phyloP scores from a whole-genome alignment of 2,888 invertebrate species.

The Taphrorychus bicolor region DNA sequence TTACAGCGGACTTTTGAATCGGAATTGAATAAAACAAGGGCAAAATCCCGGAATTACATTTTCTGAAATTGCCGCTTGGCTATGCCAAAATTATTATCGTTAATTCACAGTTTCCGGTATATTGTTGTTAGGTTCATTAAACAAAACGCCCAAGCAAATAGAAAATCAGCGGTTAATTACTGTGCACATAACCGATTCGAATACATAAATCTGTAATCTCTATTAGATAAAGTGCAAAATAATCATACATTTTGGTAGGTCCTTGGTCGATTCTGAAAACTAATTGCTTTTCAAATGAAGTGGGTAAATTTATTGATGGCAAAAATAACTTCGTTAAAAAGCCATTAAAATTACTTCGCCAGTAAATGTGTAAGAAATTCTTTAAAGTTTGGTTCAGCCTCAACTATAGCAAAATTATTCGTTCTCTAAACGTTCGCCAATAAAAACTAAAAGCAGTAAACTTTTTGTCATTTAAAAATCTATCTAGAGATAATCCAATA shows the following conservation, averaged over 20 bases:
- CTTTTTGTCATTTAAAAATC: not conserved
- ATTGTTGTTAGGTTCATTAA: slow-evolving; percentile 30
- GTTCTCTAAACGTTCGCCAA: not conserved
- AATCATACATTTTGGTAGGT: too few relatives aligned
- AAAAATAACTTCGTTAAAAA: not conserved
- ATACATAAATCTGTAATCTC: not conserved
- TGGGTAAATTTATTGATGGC: not conserved
- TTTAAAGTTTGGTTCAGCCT: too few relatives aligned
- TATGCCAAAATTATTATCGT: slow-evolving; percentile 35
- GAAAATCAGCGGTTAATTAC: slow-evolving; percentile 25
- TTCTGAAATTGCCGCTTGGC: slow-evolving; percentile 32
- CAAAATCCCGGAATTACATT: slow-evolving; percentile 38
- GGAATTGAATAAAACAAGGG: slow-evolving; percentile 39
- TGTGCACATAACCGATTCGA: not conserved
- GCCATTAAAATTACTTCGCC: not conserved
- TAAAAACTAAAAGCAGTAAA: not conserved
- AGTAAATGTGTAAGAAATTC: too few relatives aligned
- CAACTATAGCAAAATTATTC: too few relatives aligned
- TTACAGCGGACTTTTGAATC: slow-evolving; percentile 36
- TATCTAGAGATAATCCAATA: not conserved
- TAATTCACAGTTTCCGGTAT: slow-evolving; percentile 26
- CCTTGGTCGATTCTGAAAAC: too few relatives aligned
- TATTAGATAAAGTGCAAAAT: too few relatives aligned
- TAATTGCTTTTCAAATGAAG: too few relatives aligned
- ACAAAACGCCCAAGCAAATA: slow-evolving; percentile 31